Evolutionary conservation across 1,140 invertebrate species (phyloP).

Genomic region (Paraescarpia echinospica): DNA sequence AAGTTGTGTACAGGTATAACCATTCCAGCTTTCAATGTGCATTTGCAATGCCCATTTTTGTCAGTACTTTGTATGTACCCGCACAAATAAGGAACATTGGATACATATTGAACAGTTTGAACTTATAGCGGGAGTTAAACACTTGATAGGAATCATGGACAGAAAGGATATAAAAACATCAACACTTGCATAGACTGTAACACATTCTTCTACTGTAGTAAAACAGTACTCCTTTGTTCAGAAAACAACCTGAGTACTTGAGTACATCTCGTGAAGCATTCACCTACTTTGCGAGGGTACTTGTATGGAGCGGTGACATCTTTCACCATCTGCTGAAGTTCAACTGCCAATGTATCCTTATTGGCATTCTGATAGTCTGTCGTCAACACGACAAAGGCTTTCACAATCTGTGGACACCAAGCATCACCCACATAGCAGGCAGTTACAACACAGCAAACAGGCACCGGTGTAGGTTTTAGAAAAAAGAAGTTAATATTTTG

Average conservation of each 20-base stretch:
- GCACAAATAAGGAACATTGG: too few species aligned
- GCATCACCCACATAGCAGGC: not conserved
- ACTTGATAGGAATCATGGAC: too few species aligned
- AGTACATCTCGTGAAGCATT: not conserved
- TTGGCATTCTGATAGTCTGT: slow-evolving; percentile 42
- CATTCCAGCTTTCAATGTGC: too few species aligned
- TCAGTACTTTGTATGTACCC: too few species aligned
- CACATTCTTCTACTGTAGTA: not conserved
- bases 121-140: too few species aligned
- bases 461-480: not conserved
- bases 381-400: slow-evolving; percentile 61
- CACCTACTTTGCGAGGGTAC: slow-evolving; percentile 60
- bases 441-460: not conserved
- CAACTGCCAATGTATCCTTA: slow-evolving; percentile 43
- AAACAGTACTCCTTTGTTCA: not conserved
- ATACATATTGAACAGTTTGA: too few species aligned
- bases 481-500: too few species aligned
- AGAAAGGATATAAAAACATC: too few species aligned
- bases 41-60: too few species aligned
- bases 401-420: slow-evolving; percentile 54
- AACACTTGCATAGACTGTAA: not conserved
- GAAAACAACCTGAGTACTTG: not conserved
- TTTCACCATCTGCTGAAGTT: slow-evolving; percentile 60
- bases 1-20: too few species aligned
- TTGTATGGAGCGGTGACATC: slow-evolving; percentile 61